Conservation (phyloP, 2,797 vertebrate species). For the Hydrocynus forskahlii region DNA sequence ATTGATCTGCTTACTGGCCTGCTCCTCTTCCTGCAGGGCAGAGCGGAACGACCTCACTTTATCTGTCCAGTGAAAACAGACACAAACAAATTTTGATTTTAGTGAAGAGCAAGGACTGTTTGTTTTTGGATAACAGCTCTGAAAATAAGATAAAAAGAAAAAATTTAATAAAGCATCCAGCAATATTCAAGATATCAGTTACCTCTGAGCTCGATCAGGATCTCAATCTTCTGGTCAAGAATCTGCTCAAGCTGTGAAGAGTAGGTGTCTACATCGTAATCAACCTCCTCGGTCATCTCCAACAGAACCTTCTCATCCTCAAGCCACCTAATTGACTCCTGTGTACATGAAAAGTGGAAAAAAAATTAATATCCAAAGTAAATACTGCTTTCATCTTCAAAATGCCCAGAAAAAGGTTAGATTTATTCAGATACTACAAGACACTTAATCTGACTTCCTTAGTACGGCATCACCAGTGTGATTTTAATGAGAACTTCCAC, state of each 20-base stretch:
- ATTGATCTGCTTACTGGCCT: constrained; percentile 99
- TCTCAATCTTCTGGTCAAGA: constrained; percentile 95
- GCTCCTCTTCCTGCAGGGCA: constrained; percentile 94
- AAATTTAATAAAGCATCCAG: not conserved
- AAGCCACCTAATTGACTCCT: constrained; percentile 97
- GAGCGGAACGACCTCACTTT: constrained; percentile 99
- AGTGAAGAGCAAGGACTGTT: not conserved
- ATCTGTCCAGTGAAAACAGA: constrained; percentile 75
- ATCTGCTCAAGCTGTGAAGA: constrained; percentile 96
- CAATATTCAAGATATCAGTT: constrained; percentile 31
- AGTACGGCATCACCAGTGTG: no score
- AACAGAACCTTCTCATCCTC: constrained; percentile 94
- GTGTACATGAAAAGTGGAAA: constrained; percentile 62
- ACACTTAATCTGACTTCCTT: no score
- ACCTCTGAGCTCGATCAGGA: constrained; percentile 94
- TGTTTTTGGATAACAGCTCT: not conserved
- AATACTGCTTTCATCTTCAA: no score
- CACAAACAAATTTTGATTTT: not conserved
- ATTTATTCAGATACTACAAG: no score
- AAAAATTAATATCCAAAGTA: no score
- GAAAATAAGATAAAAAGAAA: not conserved
- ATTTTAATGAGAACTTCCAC: no score
- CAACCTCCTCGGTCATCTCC: constrained; percentile 98
- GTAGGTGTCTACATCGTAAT: constrained; percentile 95
- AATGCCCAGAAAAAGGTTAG: no score